phyloP scores from a whole-genome alignment of 2,113 vertebrate genomes.

The Crocuta crocuta region DNA sequence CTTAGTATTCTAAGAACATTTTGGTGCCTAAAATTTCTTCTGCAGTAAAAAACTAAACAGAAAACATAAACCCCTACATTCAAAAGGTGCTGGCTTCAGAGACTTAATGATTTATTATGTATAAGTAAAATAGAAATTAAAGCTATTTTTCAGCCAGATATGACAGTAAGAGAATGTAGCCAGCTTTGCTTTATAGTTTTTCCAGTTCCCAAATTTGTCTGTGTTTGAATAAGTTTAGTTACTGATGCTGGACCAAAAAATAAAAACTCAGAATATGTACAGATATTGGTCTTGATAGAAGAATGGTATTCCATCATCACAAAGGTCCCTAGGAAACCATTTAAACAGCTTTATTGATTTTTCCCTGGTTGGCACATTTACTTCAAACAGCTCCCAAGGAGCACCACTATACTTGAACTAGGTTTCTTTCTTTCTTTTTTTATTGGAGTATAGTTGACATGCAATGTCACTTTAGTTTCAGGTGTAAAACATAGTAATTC shows the following conservation, averaged over 20 bases:
- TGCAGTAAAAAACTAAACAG: not conserved
- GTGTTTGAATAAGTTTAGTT: conserved; percentile 81
- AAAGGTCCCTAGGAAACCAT: conserved; percentile 86
- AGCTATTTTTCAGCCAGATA: conserved; percentile 63
- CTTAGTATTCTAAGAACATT: not conserved
- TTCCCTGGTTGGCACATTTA: conserved; percentile 88
- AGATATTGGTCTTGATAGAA: conserved; percentile 80
- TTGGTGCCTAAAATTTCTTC: conserved; percentile 71
- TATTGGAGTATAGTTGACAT: conserved; percentile 48
- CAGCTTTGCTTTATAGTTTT: conserved; percentile 69
- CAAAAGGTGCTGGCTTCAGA: conserved; percentile 74
- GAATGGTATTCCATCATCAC: conserved; percentile 86
- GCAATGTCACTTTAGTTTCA: not conserved
- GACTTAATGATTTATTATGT: conserved; percentile 79
- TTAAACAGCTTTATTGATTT: conserved; percentile 92
- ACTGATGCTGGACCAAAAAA: conserved; percentile 68
- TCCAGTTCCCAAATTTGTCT: not conserved
- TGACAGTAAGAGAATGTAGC: conserved; percentile 60
- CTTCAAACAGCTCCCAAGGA: conserved; percentile 89
- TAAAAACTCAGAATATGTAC: not conserved
- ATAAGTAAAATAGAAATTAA: conserved; percentile 74
- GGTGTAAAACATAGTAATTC: not conserved
- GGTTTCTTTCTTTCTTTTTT: conserved; percentile 53
- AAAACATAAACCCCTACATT: conserved; percentile 62
- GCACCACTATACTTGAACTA: conserved; percentile 74